These are phyloP conservation scores for Peromyscus attwateri DNA, from an alignment of 2,797 vertebrate genomes.

Conservation along the genomic window DNA sequence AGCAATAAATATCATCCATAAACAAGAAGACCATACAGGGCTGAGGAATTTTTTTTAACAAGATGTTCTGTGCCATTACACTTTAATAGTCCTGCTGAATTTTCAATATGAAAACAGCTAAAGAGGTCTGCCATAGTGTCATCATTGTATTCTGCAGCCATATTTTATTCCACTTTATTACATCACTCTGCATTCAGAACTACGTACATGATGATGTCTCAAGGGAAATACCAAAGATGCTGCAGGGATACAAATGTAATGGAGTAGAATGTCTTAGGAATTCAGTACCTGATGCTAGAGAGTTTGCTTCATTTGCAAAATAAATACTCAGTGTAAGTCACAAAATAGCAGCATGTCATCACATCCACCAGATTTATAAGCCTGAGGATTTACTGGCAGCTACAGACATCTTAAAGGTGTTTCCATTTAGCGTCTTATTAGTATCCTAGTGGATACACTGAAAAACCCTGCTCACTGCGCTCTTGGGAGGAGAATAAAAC, in stretches of 20 bases:
- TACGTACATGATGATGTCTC: constrained; percentile 54
- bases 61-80: constrained; percentile 86
- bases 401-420: constrained; percentile 53
- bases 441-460: not conserved
- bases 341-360: not conserved
- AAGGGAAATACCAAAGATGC: constrained; percentile 62
- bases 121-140: constrained; percentile 70
- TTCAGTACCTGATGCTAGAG: constrained; percentile 30
- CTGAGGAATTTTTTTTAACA: constrained; percentile 80
- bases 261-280: constrained; percentile 38
- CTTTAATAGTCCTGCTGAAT: constrained; percentile 86
- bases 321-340: constrained; percentile 48
- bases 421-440: constrained; percentile 59
- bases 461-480: not conserved
- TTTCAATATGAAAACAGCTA: constrained; percentile 82
- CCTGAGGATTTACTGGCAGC: constrained; percentile 37
- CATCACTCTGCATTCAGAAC: constrained; percentile 79
- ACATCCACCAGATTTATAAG: constrained; percentile 23
- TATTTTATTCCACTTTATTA: constrained; percentile 79
- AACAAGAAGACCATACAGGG: constrained; percentile 86
- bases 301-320: not conserved
- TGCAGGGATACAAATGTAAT: constrained; percentile 53
- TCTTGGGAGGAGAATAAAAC: constrained; percentile 25
- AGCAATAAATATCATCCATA: constrained; percentile 89
- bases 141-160: constrained; percentile 64